phyloP scores from a whole-genome alignment of 2,113 vertebrate species.

The Camarhynchus parvulus region DNA sequence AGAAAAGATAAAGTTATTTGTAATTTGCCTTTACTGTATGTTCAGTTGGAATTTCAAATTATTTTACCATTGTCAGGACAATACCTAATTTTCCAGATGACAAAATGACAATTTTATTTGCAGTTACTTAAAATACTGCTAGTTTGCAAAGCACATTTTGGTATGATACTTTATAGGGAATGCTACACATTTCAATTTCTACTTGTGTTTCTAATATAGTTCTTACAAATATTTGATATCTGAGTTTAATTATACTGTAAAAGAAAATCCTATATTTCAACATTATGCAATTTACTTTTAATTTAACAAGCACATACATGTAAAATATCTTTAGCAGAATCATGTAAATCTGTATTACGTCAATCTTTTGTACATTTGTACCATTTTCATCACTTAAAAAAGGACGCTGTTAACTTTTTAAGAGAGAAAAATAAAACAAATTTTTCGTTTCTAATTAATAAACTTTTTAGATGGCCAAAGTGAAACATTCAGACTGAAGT shows the following conservation, averaged over 20 bases:
- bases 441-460: background rate
- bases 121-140: background rate
- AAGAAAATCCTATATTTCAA: conserved; percentile 44
- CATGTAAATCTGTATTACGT: background rate
- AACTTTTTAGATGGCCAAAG: background rate
- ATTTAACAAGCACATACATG: conserved; percentile 7
- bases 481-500: background rate
- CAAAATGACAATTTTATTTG: background rate
- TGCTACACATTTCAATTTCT: background rate
- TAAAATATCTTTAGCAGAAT: background rate
- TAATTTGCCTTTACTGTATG: background rate
- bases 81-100: background rate
- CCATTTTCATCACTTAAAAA: background rate
- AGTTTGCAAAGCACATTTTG: background rate
- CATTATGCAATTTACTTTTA: conserved; percentile 43
- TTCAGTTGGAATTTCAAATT: background rate
- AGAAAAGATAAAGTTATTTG: background rate
- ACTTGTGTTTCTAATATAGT: conserved; percentile 26
- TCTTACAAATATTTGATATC: conserved; percentile 44
- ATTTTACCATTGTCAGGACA: background rate
- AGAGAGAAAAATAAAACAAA: background rate
- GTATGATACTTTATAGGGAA: background rate
- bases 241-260: conserved; percentile 22
- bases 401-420: background rate
- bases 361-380: background rate